Percentiles rank a stretch among this genome's conserved stretches.
These are phyloP conservation scores for Limnephilus marmoratus DNA, from an alignment of 2,888 invertebrate genomes.

Conservation along the genomic window DNA sequence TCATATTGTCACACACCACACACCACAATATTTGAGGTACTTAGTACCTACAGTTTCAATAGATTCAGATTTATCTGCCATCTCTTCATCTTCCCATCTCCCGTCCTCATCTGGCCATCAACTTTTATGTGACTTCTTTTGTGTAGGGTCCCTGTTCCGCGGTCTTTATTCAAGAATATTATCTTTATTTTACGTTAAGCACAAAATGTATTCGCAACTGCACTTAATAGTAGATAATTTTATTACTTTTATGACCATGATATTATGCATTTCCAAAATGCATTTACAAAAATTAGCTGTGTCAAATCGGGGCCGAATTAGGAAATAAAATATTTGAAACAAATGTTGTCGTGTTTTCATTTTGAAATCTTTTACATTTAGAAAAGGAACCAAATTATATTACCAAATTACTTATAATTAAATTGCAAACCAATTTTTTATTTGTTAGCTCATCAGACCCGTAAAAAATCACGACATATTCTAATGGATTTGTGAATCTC, in stretches of 20 bases:
- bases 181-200: conserved; percentile 64
- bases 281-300: conserved; percentile 62
- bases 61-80: neutral
- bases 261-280: conserved; percentile 65
- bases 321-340: neutral
- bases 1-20: neutral
- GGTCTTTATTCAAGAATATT: conserved; percentile 61
- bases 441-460: too few relatives aligned
- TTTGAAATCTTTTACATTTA: neutral
- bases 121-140: conserved; percentile 8
- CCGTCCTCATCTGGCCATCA: neutral
- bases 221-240: conserved; percentile 64
- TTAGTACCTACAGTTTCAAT: neutral
- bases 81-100: neutral
- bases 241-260: conserved; percentile 66
- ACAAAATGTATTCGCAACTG: conserved; percentile 62
- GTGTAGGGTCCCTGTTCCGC: conserved; percentile 39
- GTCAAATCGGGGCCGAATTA: conserved; percentile 54
- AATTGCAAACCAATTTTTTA: too few relatives aligned
- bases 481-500: too few relatives aligned
- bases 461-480: too few relatives aligned
- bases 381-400: neutral
- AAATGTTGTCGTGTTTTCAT: neutral
- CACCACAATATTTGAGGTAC: too few relatives aligned
- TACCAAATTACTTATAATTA: too few relatives aligned